A percentile compares a stretch with the other conserved stretches of the same genome.
Conservation (phyloP, 2,113 vertebrate genomes). For the Neotoma lepida region DNA sequence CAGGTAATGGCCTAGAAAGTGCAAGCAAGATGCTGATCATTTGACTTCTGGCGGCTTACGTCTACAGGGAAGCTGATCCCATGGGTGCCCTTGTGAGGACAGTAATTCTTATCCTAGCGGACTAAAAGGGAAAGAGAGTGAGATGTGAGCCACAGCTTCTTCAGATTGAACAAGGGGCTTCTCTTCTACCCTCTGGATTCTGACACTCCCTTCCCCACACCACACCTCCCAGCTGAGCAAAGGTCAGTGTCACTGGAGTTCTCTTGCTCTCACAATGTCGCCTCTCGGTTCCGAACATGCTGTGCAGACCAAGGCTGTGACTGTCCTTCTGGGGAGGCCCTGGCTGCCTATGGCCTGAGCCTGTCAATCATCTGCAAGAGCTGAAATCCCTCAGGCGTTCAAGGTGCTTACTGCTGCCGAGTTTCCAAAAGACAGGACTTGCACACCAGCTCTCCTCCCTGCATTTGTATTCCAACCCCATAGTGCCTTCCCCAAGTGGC, state of each 20-base stretch:
- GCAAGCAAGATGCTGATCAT: neutral
- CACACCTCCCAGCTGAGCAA: neutral
- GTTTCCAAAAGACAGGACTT: conserved; percentile 7
- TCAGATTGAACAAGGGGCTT: neutral
- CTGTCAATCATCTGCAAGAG: conserved; percentile 60
- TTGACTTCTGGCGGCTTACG: neutral
- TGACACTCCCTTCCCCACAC: neutral
- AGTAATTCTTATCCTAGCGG: neutral
- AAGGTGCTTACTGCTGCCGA: neutral
- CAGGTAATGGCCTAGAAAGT: neutral
- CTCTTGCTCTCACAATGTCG: neutral
- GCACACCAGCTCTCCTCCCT: neutral
- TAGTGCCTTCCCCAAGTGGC: conserved; percentile 24
- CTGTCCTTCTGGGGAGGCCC: neutral
- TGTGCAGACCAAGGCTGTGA: accelerated
- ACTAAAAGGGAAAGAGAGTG: accelerated
- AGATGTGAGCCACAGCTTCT: neutral
- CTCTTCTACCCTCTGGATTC: neutral
- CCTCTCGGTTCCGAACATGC: neutral
- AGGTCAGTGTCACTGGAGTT: neutral
- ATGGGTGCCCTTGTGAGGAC: neutral
- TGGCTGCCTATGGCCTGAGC: neutral
- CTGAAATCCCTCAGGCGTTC: neutral
- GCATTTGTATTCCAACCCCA: conserved; percentile 49
- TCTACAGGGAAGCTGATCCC: neutral